Evolutionary conservation across 2,113 vertebrate species (phyloP), one percentile per base, ranked within the genome.

Genomic region (Oophaga pumilio): DNA sequence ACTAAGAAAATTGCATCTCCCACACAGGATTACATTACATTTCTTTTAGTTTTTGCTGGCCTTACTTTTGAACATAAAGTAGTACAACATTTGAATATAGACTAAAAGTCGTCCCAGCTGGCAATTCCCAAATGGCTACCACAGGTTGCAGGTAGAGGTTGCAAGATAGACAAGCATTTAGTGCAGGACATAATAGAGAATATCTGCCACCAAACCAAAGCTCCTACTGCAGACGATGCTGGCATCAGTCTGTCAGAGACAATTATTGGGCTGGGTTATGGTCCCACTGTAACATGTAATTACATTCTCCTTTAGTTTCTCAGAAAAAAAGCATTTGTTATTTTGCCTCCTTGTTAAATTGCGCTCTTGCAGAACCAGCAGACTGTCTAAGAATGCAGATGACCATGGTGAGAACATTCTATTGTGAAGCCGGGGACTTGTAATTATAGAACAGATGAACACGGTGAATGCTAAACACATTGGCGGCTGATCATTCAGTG

Each of bases 201-300:
- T 15, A 62, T 52, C 79, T 82, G 56, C 26, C 62, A 81, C 50
- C 24, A 60, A 73, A 56, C 43, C 56, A 18, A 53, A 24, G 56
- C 79, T 76, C 60, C 78, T 71, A 17, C 17, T 59, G 53, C 68
- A 82, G 52, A 60, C 15, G 24, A 62, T 82, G 56, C 80, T 66
- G 8, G 43, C 22, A 43, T 53, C 49, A 53, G 33, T 24, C 60
- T 88, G 79, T 68, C 86, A 83, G 57, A 83, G 69, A 66, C 64
- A 87, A 87, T 87, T 82, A 60, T 49, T 26, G 49, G 57, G 43
- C 78, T 33, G 26, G 69, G 22, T 56, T 83, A 64, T 76, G 53
- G 64, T 83, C 73, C 69, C 80, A 76, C 71, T 60, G 71, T 66
- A 88, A 83, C 71, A 82, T 82, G 26, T 83, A 88, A 88, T 83